Percentiles rank a stretch among this genome's conserved stretches.
phyloP scores from a whole-genome alignment of 2,797 vertebrate genomes.

The Lacerta agilis region DNA sequence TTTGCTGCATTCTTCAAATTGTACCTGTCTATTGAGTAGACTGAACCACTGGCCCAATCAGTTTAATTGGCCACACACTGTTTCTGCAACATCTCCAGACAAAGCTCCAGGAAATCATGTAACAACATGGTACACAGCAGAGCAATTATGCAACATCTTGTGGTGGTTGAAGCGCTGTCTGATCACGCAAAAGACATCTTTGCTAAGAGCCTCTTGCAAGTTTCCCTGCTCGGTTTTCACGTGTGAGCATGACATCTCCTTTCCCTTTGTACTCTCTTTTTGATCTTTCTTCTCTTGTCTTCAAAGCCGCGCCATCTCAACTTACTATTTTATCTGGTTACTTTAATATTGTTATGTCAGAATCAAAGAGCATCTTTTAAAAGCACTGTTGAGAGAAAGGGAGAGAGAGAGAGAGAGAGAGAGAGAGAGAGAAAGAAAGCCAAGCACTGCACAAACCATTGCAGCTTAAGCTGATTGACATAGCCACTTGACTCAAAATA shows the following conservation, averaged over 20 bases:
- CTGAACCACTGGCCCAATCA: not conserved
- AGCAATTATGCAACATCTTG: not conserved
- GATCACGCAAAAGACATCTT: not conserved
- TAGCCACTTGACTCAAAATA: not conserved
- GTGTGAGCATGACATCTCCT: not conserved
- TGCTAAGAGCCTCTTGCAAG: not conserved
- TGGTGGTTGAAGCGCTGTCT: not conserved
- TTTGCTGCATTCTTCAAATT: not conserved
- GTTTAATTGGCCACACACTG: not conserved
- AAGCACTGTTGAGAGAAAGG: not conserved
- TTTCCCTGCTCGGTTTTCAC: not conserved
- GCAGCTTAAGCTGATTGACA: not conserved
- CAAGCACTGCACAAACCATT: not conserved
- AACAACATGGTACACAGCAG: not conserved
- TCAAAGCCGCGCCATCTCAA: not conserved
- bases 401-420: no score
- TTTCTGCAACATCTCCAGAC: not conserved
- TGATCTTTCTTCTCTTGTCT: not conserved
- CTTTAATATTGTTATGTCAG: not conserved
- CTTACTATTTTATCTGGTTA: not conserved
- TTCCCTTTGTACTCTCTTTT: not conserved
- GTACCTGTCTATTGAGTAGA: not conserved
- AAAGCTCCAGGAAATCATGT: not conserved
- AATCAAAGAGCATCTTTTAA: not conserved
- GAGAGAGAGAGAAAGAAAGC: not conserved